Base-by-base conservation (phyloP, 2,113 vertebrate species). In the Sisor rabdophorus region DNA sequence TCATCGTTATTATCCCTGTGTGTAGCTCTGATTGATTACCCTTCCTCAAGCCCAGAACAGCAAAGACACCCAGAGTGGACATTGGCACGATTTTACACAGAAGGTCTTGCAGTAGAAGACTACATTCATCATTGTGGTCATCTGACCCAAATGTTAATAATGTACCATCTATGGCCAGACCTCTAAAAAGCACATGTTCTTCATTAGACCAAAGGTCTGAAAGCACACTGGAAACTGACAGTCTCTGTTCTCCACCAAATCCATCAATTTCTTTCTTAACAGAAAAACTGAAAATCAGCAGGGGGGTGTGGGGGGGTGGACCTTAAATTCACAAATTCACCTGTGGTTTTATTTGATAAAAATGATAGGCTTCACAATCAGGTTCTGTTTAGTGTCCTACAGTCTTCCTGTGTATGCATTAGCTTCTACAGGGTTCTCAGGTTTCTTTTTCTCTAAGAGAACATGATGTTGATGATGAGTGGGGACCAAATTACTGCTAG, bases 11-110 rank as follows among this genome's bases (percentile, higher is more conserved):
- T 79, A 87, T 87, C 82, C 86, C 20, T 68, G 78, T 73, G 82
- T 81, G 78, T 75, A 68, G 69, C 76, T 64, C 70, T 86, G 84
- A 88, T 86, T 82, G 87, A 90, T 89, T 71, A 70, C 79, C 53
- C 52, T 19, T 53, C n/a, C 56, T 72, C 71, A 68, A 79, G 82
- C 80, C 68, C 64, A 67, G 65, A 52, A n/a, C 71, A 55, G 56
- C 4, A 22, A 63, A 53, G 59, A 65, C 50, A 7, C 59, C 71
- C 64, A 54, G 28, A 71, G 54, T 63, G 76, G 53, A 68, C 50
- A n/a, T 55, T 61, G 69, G 40, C 32, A 67, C 56, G 22, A 71
- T 77, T 71, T 61, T 71, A 74, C 8, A 63, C 44, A 60, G 65
- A 59, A 77, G 16, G 7, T 28, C 64, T 74, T 19, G n/a, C 77